These are phyloP conservation scores for Silurus asotus DNA, from an alignment of 2,113 vertebrate genomes.

Conservation along the genomic window DNA sequence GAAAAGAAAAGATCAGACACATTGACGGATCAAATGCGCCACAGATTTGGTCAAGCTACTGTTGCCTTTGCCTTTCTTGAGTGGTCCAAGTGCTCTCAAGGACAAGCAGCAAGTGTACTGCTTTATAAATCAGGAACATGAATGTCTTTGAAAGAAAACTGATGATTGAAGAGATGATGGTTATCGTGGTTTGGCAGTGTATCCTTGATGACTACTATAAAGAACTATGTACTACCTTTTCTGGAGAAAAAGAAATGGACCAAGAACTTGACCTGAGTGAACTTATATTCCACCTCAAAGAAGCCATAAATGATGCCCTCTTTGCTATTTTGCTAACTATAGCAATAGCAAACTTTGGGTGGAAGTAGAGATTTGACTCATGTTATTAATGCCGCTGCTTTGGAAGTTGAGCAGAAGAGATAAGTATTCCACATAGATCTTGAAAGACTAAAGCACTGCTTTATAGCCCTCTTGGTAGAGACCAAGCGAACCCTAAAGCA, in stretches of 20 bases:
- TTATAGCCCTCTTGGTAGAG: not conserved
- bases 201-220: too few species aligned
- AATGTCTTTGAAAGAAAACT: not conserved
- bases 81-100: not conserved
- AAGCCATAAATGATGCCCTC: too few species aligned
- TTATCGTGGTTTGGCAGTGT: too few species aligned
- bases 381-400: not conserved
- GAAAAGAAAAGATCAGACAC: not conserved
- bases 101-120: not conserved
- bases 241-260: too few species aligned
- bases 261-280: too few species aligned
- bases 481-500: not conserved
- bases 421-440: not conserved
- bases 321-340: too few species aligned
- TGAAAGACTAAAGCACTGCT: not conserved
- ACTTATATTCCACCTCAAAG: too few species aligned
- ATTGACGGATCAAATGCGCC: not conserved
- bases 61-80: not conserved
- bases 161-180: too few species aligned
- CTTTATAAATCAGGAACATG: not conserved
- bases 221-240: too few species aligned
- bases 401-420: not conserved
- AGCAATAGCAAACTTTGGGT: not conserved
- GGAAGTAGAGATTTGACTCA: not conserved
- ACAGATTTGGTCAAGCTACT: not conserved